phyloP scores from a whole-genome alignment of 2,888 invertebrate genomes.

The Drosophila antonietae region DNA sequence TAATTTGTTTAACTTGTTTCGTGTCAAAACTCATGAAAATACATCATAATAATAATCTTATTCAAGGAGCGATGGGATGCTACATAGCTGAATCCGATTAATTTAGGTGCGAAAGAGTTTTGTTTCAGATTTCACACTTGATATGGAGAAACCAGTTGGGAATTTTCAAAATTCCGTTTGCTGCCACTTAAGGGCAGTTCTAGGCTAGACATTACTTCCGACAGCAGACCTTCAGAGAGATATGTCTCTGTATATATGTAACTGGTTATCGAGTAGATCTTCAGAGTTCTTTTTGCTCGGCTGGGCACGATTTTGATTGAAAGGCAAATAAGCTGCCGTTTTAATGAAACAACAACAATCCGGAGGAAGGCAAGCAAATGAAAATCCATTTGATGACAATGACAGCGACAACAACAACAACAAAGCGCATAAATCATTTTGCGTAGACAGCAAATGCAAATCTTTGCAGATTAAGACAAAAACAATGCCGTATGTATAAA shows the following conservation, averaged over 20 bases:
- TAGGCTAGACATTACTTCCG: constrained; percentile 43
- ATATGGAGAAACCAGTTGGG: constrained; percentile 7
- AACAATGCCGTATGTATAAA: constrained; percentile 57
- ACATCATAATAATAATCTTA: constrained; percentile 68
- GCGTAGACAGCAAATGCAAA: constrained; percentile 75
- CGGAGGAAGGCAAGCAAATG: constrained; percentile 32
- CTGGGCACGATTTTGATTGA: constrained; percentile 58
- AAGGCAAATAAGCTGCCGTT: constrained; percentile 75
- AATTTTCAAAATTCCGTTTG: constrained; percentile 9
- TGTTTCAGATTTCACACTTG: constrained; percentile 6
- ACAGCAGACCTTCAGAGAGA: constrained; percentile 52
- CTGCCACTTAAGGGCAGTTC: constrained; percentile 28
- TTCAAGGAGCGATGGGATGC: constrained; percentile 43
- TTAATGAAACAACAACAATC: constrained; percentile 42
- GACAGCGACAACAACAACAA: constrained; percentile 35
- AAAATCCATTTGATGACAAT: constrained; percentile 62
- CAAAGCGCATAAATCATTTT: constrained; percentile 68
- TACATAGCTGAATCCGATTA: constrained; percentile 12
- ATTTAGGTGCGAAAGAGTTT: constrained; percentile 4
- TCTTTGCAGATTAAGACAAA: constrained; percentile 73
- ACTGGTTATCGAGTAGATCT: constrained; percentile 56
- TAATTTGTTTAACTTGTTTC: constrained; percentile 76
- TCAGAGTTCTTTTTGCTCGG: constrained; percentile 37
- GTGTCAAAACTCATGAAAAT: constrained; percentile 71
- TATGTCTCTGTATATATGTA: constrained; percentile 22